Evolutionary conservation across 2,113 vertebrate genomes (phyloP), one percentile per base, ranked within the genome.

Genomic region (Alligator mississippiensis): DNA sequence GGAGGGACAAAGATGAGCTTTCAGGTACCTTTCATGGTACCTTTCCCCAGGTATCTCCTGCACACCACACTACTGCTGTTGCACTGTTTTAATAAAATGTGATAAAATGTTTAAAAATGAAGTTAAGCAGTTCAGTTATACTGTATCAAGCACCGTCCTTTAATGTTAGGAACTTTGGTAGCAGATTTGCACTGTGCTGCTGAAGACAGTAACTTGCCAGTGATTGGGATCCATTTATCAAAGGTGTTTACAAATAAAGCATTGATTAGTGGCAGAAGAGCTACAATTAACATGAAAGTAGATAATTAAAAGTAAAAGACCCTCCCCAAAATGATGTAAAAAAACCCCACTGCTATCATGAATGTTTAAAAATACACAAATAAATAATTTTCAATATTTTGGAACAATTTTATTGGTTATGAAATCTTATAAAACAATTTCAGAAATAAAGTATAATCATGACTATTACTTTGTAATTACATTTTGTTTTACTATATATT

Each of bases 361-460:
- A 87, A 15, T 27, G 63, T 82, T 92, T 79, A 80, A 93, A 90
- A 25, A 95, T 86, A 91, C 38, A 5, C 27, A 90, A 0, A 93
- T n/a, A 76, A 7, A 2, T 4, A 63, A 55, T 58, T 94, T 91
- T 55, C 70, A 81, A 87, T 72, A 93, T 92, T 97, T 91, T 88
- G 93, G 95, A 97, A 97, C 87, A 97, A 91, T 84, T 98, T 98
- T 97, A 98, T 97, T 98, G 80, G 77, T 74, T 94, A 93, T 84
- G 94, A 96, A 92, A 96, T 86, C 93, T 95, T 89, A 98, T 85
- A 97, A 97, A 97, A 98, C 96, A 90, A 77, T 96, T 87, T 96
- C 88, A 93, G 78, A 77, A 97, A 97, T 3, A 68, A 21, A 0
- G 0, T 16, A 68, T 66, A 4, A 84, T 74, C 79, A 97, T 92